A percentile compares a stretch with the other conserved stretches of the same genome.
Evolutionary conservation across 2,888 invertebrate genomes (phyloP).

Genomic region (Ecliptopera silaceata): DNA sequence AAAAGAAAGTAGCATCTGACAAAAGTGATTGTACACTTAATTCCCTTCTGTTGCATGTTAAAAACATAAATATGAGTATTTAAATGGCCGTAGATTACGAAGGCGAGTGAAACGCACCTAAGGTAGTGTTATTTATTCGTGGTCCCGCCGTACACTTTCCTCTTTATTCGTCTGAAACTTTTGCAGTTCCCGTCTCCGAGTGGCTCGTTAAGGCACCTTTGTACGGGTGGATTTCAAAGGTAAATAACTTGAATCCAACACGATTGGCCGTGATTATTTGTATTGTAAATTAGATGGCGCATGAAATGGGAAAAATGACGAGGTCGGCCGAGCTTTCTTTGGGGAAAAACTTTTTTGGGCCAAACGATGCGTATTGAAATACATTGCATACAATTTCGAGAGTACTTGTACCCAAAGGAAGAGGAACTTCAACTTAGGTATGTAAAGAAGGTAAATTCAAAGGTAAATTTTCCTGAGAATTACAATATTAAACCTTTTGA

Average conservation of each 20-base stretch:
- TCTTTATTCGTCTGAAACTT: constrained; percentile 53
- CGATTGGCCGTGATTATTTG: constrained; percentile 63
- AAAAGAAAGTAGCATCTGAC: too few species aligned
- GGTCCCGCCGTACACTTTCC: constrained; percentile 46
- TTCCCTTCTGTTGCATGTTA: too few species aligned
- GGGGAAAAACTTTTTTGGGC: constrained; percentile 30
- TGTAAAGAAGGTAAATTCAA: background rate
- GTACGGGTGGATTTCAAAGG: constrained; percentile 53
- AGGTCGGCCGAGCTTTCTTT: constrained; percentile 26
- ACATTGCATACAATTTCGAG: constrained; percentile 8
- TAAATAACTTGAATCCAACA: constrained; percentile 59
- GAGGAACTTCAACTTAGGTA: too few species aligned
- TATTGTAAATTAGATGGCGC: constrained; percentile 60
- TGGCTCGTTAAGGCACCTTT: constrained; percentile 66
- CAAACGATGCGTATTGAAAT: constrained; percentile 27
- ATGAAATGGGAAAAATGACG: constrained; percentile 36
- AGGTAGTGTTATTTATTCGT: background rate
- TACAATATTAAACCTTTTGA: background rate
- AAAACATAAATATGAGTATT: background rate
- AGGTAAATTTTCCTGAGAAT: background rate
- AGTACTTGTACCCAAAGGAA: background rate
- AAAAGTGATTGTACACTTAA: too few species aligned
- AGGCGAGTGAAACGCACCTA: constrained; percentile 1
- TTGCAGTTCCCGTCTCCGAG: constrained; percentile 53
- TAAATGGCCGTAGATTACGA: background rate